These are phyloP conservation scores for Caenorhabditis becei DNA, from an alignment of 2,888 invertebrate genomes.

Conservation along the genomic window DNA sequence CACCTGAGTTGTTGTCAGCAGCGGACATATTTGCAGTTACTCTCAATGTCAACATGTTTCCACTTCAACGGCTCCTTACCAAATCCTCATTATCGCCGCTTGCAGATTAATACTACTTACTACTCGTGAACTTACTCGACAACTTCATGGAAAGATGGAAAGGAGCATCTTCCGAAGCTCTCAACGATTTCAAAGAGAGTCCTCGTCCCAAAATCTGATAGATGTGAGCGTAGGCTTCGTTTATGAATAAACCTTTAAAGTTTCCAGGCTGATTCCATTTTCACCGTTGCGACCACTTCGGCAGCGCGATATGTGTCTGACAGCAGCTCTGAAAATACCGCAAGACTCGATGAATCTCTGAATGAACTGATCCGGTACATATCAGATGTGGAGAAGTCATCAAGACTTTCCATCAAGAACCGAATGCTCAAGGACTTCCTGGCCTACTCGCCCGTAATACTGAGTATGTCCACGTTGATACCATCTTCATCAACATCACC, in stretches of 20 bases:
- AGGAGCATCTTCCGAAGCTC: slow-evolving; percentile 31
- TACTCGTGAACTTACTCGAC: slow-evolving; percentile 5
- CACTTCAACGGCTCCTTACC: not conserved
- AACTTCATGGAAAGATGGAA: slow-evolving; percentile 45
- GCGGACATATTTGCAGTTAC: slow-evolving; percentile 2
- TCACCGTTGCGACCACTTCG: slow-evolving; percentile 60
- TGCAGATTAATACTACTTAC: slow-evolving; percentile 40
- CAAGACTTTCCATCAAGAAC: slow-evolving; percentile 59
- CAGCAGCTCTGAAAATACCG: slow-evolving; percentile 62
- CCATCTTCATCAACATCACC: no score
- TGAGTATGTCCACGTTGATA: slow-evolving; percentile 49
- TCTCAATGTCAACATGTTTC: slow-evolving; percentile 13
- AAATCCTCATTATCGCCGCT: not conserved
- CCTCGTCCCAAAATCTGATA: slow-evolving; percentile 5
- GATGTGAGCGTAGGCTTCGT: slow-evolving; percentile 13
- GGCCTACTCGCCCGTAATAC: slow-evolving; percentile 57
- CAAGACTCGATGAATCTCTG: slow-evolving; percentile 66
- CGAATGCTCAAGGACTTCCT: slow-evolving; percentile 61
- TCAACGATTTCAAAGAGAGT: slow-evolving; percentile 33
- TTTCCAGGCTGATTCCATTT: slow-evolving; percentile 46
- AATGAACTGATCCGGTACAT: slow-evolving; percentile 57
- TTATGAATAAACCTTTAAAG: not conserved
- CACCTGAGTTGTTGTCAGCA: not conserved
- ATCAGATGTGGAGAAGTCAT: slow-evolving; percentile 61
- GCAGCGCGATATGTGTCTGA: slow-evolving; percentile 66